Percentiles rank a stretch among this genome's conserved stretches.
These are phyloP conservation scores for Mustelus asterias DNA, from an alignment of 2,113 vertebrate genomes.

Conservation along the genomic window DNA sequence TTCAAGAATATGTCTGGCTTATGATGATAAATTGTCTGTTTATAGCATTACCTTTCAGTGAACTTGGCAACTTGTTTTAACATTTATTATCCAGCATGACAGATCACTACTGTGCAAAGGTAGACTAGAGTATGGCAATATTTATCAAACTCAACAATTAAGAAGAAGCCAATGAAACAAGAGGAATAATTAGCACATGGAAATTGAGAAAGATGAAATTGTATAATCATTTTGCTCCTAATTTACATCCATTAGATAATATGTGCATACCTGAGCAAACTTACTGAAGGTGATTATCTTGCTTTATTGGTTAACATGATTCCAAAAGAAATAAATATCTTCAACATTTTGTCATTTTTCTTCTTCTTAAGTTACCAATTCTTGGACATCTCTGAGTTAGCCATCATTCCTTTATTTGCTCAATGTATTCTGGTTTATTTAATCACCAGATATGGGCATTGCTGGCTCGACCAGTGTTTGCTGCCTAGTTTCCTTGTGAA, in stretches of 20 bases:
- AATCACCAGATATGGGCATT: background rate
- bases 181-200: background rate
- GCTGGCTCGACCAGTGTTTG: background rate
- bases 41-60: background rate
- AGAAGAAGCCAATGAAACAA: background rate
- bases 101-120: background rate
- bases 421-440: background rate
- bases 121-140: background rate
- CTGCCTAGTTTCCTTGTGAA: too few species aligned
- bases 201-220: background rate
- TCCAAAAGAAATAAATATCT: background rate
- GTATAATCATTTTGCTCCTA: background rate
- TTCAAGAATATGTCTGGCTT: background rate
- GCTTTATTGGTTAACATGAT: background rate
- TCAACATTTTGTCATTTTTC: background rate
- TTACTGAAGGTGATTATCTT: background rate
- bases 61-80: conserved; percentile 4
- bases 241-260: background rate
- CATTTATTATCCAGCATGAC: background rate
- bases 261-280: background rate
- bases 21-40: background rate
- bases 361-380: background rate
- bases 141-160: background rate
- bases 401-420: background rate
- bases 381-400: background rate